Conservation (phyloP, 2,888 invertebrate genomes). For the Apoderus coryli region DNA sequence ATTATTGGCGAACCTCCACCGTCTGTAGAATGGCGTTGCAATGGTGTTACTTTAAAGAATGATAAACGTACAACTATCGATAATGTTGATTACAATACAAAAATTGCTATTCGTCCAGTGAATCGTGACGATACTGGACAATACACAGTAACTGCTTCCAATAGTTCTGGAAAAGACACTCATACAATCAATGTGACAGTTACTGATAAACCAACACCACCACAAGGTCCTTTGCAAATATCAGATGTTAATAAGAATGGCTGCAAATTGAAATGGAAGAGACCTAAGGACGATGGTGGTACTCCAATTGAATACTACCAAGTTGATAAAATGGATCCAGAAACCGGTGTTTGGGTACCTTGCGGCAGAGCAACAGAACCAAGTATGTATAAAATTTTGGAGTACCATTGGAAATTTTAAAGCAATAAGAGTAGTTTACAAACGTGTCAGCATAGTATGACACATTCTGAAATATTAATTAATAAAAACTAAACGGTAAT, state of each 20-base stretch:
- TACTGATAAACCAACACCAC: constrained; percentile 75
- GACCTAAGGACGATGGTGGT: constrained; percentile 90
- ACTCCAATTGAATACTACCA: constrained; percentile 91
- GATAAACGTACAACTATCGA: constrained; percentile 65
- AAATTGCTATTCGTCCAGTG: constrained; percentile 68
- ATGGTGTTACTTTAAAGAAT: constrained; percentile 55
- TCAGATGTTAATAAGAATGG: constrained; percentile 87
- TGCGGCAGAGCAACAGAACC: constrained; percentile 74
- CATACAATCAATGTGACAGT: constrained; percentile 70
- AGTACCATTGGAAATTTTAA: neutral
- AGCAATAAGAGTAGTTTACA: too few relatives aligned
- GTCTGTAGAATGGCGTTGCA: constrained; percentile 81
- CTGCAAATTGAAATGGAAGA: constrained; percentile 89
- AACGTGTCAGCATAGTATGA: too few relatives aligned
- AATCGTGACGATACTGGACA: constrained; percentile 72
- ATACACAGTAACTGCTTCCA: constrained; percentile 73
- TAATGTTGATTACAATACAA: constrained; percentile 76
- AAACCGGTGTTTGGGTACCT: constrained; percentile 79
- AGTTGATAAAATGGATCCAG: constrained; percentile 87
- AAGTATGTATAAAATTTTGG: constrained; percentile 34
- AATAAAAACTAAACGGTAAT: too few relatives aligned
- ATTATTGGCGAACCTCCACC: constrained; percentile 94
- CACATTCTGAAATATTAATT: too few relatives aligned
- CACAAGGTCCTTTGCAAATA: constrained; percentile 81
- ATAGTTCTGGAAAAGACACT: constrained; percentile 74